Conservation (phyloP, 2,888 invertebrate species). For the Himalopsyche japonica region DNA sequence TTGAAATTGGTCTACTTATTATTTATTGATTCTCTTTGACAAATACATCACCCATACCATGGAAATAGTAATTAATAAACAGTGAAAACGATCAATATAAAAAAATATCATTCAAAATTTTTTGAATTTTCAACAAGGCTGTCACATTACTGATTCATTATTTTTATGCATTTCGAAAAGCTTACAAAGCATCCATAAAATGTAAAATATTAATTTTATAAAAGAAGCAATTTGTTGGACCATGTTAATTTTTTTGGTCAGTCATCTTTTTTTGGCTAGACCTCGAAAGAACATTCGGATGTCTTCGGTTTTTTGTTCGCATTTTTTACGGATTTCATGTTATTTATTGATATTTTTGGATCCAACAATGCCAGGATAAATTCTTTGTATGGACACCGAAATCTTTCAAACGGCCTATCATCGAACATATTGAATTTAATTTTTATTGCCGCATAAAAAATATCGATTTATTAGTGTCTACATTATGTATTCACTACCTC, state of each 20-base stretch:
- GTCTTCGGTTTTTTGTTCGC: not conserved
- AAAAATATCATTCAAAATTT: too few relatives aligned
- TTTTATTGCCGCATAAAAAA: not conserved
- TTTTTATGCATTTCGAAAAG: too few relatives aligned
- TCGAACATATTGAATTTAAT: not conserved
- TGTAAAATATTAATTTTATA: not conserved
- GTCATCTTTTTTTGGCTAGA: constrained; percentile 12
- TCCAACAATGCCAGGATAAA: constrained; percentile 29
- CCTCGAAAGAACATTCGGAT: not conserved
- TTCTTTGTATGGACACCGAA: constrained; percentile 28
- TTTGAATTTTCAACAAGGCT: too few relatives aligned
- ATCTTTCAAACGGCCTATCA: constrained; percentile 4
- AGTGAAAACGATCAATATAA: too few relatives aligned
- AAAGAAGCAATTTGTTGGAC: not conserved
- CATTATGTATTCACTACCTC: not conserved
- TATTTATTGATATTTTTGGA: constrained; percentile 30
- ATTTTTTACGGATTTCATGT: constrained; percentile 8
- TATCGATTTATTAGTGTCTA: not conserved
- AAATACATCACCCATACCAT: too few relatives aligned
- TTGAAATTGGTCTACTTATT: too few relatives aligned
- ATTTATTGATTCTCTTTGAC: too few relatives aligned
- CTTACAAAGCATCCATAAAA: not conserved
- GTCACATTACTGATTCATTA: too few relatives aligned
- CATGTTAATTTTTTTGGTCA: not conserved
- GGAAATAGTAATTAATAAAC: too few relatives aligned